Evolutionary conservation across 2,113 vertebrate genomes (phyloP).

Genomic region (Centropus bengalensis): DNA sequence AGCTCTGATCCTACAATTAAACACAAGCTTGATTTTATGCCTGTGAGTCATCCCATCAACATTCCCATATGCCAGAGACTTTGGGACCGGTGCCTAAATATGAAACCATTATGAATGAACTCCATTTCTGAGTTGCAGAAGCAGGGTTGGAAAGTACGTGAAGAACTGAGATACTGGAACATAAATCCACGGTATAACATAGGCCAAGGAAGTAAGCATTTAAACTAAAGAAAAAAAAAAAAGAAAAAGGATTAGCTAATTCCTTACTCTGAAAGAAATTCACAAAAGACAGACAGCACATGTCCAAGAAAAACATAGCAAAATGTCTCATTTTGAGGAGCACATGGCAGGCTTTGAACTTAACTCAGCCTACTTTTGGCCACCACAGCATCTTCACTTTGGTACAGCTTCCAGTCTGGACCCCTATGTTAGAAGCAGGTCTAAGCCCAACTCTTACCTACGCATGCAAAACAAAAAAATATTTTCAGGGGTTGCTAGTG

Average conservation of each 20-base stretch:
- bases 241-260: neutral
- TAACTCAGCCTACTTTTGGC: neutral
- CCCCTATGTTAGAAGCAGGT: neutral
- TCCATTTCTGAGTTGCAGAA: neutral
- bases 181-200: neutral
- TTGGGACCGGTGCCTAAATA: conserved; percentile 18
- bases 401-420: neutral
- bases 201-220: neutral
- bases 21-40: conserved; percentile 22
- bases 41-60: conserved; percentile 29
- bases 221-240: neutral
- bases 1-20: conserved; percentile 20
- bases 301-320: conserved; percentile 59
- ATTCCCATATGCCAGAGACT: conserved; percentile 10
- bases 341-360: neutral
- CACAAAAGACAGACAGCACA: neutral
- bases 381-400: neutral
- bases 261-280: neutral
- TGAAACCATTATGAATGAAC: conserved; percentile 29
- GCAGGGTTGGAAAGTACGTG: neutral
- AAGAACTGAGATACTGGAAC: neutral
- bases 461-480: neutral
- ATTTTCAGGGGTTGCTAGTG: neutral
- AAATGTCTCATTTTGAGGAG: conserved; percentile 10
- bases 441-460: neutral